A percentile compares a stretch with the other conserved stretches of the same genome.
Evolutionary conservation across 2,888 invertebrate species (phyloP).

Genomic region (Idaea biselata): DNA sequence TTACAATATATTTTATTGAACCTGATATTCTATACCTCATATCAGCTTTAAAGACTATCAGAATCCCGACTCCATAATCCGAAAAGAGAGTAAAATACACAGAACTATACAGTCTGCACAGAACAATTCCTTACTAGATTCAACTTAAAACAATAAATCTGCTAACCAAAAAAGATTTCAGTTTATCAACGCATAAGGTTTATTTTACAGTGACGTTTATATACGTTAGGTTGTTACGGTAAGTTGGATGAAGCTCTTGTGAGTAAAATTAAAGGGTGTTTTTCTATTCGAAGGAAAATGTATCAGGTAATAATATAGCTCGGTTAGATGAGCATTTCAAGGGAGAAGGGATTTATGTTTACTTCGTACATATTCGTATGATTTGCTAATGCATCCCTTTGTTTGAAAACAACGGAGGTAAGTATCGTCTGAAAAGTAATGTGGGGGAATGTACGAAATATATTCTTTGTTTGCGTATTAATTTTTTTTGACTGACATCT

Average conservation of each 20-base stretch:
- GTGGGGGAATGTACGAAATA: conserved; percentile 8
- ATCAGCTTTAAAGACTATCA: conserved; percentile 31
- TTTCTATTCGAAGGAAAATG: conserved; percentile 59
- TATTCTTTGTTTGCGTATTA: neutral
- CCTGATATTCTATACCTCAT: conserved; percentile 20
- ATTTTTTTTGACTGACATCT: neutral
- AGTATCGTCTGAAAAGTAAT: conserved; percentile 20
- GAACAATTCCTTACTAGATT: conserved; percentile 33
- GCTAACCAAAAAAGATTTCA: neutral
- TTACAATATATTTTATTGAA: conserved; percentile 18
- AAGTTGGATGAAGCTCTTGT: conserved; percentile 23
- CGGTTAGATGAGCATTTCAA: conserved; percentile 55
- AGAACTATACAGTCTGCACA: conserved; percentile 45
- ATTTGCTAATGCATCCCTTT: conserved; percentile 37
- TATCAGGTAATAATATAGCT: conserved; percentile 65
- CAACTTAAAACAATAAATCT: conserved; percentile 11
- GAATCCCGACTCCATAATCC: conserved; percentile 40
- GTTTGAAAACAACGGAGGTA: conserved; percentile 38
- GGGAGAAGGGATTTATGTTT: conserved; percentile 51
- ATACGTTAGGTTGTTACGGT: conserved; percentile 6
- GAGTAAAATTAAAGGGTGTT: conserved; percentile 65
- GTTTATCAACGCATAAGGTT: conserved; percentile 6
- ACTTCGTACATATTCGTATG: conserved; percentile 39
- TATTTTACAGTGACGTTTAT: neutral
- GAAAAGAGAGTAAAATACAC: conserved; percentile 47